phyloP scores from a whole-genome alignment of 2,797 vertebrate species.

The Nasua narica region DNA sequence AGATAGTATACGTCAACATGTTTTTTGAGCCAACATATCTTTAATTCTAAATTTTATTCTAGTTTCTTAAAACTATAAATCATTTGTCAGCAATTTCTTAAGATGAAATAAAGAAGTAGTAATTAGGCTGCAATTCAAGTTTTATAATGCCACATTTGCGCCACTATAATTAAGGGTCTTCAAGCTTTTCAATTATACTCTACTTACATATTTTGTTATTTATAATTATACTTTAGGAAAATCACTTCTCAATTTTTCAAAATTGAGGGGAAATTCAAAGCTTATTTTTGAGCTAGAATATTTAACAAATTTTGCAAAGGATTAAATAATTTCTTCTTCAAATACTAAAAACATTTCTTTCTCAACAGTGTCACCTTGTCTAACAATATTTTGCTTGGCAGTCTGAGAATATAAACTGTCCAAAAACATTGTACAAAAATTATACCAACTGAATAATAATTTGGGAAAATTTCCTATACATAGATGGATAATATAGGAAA shows the following conservation, averaged over 20 bases:
- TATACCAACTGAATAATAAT: background rate
- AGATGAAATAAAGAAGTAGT: constrained; percentile 53
- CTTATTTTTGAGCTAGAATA: background rate
- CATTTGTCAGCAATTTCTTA: constrained; percentile 47
- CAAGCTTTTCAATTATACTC: constrained; percentile 42
- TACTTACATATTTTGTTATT: constrained; percentile 47
- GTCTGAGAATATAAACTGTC: background rate
- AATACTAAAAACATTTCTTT: background rate
- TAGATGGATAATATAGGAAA: background rate
- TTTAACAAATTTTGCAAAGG: background rate
- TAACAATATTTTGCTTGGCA: background rate
- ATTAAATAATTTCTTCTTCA: background rate
- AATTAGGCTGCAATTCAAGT: constrained; percentile 62
- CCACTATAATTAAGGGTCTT: constrained; percentile 59
- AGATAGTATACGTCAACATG: background rate
- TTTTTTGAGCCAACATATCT: background rate
- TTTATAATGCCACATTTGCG: constrained; percentile 39
- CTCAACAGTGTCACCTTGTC: background rate
- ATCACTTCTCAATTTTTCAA: background rate
- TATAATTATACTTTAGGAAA: constrained; percentile 24
- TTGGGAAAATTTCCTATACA: background rate
- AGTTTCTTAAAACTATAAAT: constrained; percentile 20
- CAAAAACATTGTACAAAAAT: background rate
- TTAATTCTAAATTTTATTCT: constrained; percentile 41
- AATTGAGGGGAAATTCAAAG: background rate